Evolutionary conservation across 2,888 invertebrate genomes (phyloP), one percentile per base, ranked within the genome.

Genomic region (Xiphydria camelus): DNA sequence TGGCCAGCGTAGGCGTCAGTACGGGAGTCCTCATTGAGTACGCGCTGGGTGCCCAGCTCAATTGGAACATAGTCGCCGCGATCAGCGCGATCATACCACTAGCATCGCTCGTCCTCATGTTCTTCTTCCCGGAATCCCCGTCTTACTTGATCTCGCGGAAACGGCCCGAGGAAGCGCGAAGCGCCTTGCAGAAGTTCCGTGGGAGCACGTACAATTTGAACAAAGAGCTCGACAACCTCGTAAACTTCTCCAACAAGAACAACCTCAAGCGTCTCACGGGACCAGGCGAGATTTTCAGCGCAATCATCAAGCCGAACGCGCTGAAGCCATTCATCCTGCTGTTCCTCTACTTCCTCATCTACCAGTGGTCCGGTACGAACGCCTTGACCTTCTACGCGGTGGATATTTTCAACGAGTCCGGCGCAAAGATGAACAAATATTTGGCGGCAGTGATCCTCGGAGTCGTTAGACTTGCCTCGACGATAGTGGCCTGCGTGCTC

Each of bases 1-100:
- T 88, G 23, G 83, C 87, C 0, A 87, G 88, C 25, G 83, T 89
- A 0, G 84, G 84, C 0, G 85, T 89, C 1, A 88, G 87, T 32
- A 80, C 86, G 18, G 89, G 89, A 2, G 87, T 88, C 1, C 74
- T 87, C 3, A 77, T 80, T 7, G 81, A 83, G 76, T 84, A 84
- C 55, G 78, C 81, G 0, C 73, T 84, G 25, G 85, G 87, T 36
- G 80, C 85, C 47, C 70, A 77, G 5, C 77, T 84, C 5, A 64
- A 79, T 17, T 89, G 88, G 88, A 80, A 83, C 45, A 70, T 80
- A 3, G 75, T 86, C 31, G 87, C 88, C 0, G 80, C 82, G 0
- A 70, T 87, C 51, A 86, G 86, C 56, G 77, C 83, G 0, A 66
- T 82, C 1, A 63, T 87, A 1, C 85, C 88, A 0, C 76, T 83